Base-by-base conservation (phyloP, 2,888 invertebrate species). In the Petrolisthes cinctipes region DNA sequence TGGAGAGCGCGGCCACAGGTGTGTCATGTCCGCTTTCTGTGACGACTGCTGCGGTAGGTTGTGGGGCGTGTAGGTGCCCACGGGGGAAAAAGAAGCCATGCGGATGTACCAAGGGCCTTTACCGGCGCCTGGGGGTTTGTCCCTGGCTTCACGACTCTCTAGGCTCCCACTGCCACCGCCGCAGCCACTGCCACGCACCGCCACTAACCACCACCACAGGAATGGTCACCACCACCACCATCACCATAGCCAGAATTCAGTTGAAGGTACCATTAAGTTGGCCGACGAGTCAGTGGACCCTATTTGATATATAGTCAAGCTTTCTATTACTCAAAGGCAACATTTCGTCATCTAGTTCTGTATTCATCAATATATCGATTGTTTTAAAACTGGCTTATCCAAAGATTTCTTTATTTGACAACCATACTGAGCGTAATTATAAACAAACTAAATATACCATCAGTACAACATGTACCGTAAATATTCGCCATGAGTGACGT, bases 61-160 rank as follows among this genome's bases (percentile, higher is more conserved):
- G 53, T 71, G 78, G 17, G 73, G 82, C 37, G 57, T 68, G 83
- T 76, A 54, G 83, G 73, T 84, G 83, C 61, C 80, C 82, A 37
- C 51, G 37, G 75, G 68, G 82, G 56, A 68, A 66, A 57, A n/a
- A 75, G 76, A 68, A 78, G 89, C 56, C 75, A 90, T 90, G 90
- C 89, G 90, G 84, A 89, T 90, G 90, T 90, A 90, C 84, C 90
- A 90, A 78, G 90, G 89, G 5, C 89, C 90, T 23, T 83, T 86
- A 54, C 88, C 88, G 71, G 83, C 86, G 80, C 89, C 90, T 53
- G 90, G 89, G 81, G 89, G 84, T 6, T 79, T 81, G 73, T 83
- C 87, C 79, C 83, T 79, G 71, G 57, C 54, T 7, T 54, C 80
- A n/a, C 80, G 83, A 66, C 84, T 66, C 54, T 20, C 79, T 68